Percentiles rank a stretch among this genome's conserved stretches.
phyloP scores from a whole-genome alignment of 1,140 invertebrate genomes.

The Laupala kohalensis region DNA sequence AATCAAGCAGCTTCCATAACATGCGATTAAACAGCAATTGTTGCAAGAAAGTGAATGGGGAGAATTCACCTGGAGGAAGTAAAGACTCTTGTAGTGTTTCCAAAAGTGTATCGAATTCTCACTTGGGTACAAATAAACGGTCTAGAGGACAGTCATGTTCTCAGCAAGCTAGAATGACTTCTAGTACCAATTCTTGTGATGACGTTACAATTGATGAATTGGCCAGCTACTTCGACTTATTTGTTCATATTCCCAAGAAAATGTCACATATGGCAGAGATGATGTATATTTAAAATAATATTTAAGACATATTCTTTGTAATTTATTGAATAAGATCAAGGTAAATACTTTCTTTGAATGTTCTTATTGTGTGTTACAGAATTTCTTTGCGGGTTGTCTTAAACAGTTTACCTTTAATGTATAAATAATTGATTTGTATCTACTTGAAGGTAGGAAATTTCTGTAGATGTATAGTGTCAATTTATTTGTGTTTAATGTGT shows the following conservation, averaged over 20 bases:
- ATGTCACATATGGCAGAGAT: conserved; percentile 94
- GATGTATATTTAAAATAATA: conserved; percentile 76
- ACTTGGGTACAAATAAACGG: conserved; percentile 22
- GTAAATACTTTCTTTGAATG: no score
- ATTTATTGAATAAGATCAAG: not conserved
- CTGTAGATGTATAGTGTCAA: no score
- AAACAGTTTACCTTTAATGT: no score
- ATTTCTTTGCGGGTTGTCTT: no score
- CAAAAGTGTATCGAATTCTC: not conserved
- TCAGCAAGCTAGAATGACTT: conserved; percentile 39
- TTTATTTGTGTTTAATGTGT: no score
- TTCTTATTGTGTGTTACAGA: no score
- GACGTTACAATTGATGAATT: conserved; percentile 71
- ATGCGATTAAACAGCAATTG: not conserved
- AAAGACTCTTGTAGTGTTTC: not conserved
- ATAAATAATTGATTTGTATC: no score
- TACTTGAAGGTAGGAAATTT: no score
- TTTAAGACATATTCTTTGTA: not conserved
- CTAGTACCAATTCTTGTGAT: conserved; percentile 44
- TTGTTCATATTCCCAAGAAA: conserved; percentile 88
- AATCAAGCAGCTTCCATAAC: not conserved
- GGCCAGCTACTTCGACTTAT: conserved; percentile 83
- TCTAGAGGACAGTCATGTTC: conserved; percentile 25
- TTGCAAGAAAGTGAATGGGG: not conserved
- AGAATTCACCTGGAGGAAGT: not conserved